Evolutionary conservation across 2,888 invertebrate species (phyloP), one percentile per base, ranked within the genome.

Genomic region (Alitta virens): DNA sequence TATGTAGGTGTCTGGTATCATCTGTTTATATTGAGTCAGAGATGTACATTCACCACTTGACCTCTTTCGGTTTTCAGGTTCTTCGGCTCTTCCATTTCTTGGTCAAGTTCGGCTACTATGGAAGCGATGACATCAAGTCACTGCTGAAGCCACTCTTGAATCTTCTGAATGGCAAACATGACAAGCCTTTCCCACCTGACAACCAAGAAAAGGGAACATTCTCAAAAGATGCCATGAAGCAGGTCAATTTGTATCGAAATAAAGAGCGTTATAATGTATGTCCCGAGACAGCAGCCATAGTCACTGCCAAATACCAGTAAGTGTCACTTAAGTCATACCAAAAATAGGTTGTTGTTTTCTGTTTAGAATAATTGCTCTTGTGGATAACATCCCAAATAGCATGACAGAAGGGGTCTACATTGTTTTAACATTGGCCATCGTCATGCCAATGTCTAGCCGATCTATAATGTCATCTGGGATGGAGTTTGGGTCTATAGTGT

Each of bases 191-290:
- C 62, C 66, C 64, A 7, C 67, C 69, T 9, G 71, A 71, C 66
- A 66, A 26, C 16, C 33, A 33, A 12, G 68, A 68, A 24, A 68
- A 71, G 63, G 33, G 33, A 12, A 7, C 76, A 16, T 77, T 73
- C 63, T 74, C 78, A 7, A 80, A 80, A 60, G 80, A 80, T 23
- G 71, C 74, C 16, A 72, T 74, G 74, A 79, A 80, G 63, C 69
- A 71, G 42, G 75, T 79, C 2, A 68, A 70, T 38, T 66, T 67
- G 54, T 73, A 68, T 61, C 26, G 66, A 51, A 56, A 53, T 2
- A 63, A 64, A 33, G 71, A 69, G 21, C 64, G 74, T 27, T 74
- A 68, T 59, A 64, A 63, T 12, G 42, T 52, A 16, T 66, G 66
- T 43, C 43, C 42, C 9, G 64, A 66, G 33, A 69, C 73, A 1